Percentiles rank a stretch among this genome's conserved stretches.
These are phyloP conservation scores for Cheilosia scutellata DNA, from an alignment of 2,888 invertebrate genomes.

Conservation along the genomic window DNA sequence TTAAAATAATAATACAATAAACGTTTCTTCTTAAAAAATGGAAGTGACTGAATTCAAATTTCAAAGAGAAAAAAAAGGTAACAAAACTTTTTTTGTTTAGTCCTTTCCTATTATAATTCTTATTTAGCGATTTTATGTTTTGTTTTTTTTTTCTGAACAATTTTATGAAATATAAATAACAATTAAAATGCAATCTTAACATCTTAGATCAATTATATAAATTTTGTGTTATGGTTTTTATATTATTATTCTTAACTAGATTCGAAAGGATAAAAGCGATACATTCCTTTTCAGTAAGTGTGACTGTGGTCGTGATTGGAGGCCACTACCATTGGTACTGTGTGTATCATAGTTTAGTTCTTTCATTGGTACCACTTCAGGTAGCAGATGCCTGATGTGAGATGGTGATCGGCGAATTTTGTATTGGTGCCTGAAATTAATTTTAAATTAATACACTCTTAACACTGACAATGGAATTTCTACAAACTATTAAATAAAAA, in stretches of 20 bases:
- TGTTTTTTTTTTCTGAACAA: conserved; percentile 35
- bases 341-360: conserved; percentile 82
- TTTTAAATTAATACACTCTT: background rate
- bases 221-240: conserved; percentile 21
- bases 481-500: background rate
- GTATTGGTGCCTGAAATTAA: conserved; percentile 81
- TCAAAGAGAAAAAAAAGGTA: background rate
- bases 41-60: conserved; percentile 26
- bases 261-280: conserved; percentile 84
- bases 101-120: conserved; percentile 26
- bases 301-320: conserved; percentile 79
- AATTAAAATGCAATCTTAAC: conserved; percentile 52
- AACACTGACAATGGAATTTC: background rate
- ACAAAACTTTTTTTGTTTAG: background rate
- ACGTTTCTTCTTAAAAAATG: conserved; percentile 9
- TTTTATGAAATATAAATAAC: conserved; percentile 61
- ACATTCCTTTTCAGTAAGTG: conserved; percentile 83
- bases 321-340: conserved; percentile 79
- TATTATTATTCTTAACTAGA: conserved; percentile 76
- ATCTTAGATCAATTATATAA: conserved; percentile 36
- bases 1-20: conserved; percentile 18
- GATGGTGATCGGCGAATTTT: conserved; percentile 83
- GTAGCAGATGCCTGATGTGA: conserved; percentile 83
- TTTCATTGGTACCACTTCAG: conserved; percentile 84
- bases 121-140: conserved; percentile 17